Evolutionary conservation across 2,797 vertebrate genomes (phyloP), one percentile per base, ranked within the genome.

Genomic region (Novumbra hubbsi): DNA sequence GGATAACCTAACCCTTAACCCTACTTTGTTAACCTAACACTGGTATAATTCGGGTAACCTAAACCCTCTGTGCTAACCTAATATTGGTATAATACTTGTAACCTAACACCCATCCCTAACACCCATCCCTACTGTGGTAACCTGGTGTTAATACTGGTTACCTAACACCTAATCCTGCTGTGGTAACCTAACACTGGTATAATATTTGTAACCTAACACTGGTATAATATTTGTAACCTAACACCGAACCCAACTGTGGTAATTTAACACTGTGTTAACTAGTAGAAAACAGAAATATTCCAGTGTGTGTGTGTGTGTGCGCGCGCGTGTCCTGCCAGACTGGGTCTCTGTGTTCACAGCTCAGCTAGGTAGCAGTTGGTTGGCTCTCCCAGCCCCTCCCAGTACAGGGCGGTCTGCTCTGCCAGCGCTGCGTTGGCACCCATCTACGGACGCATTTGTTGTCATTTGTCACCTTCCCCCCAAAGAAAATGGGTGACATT

Each of bases 401-500:
- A 79, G 83, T 67, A 81, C 41, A 8, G 41, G 81, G 28, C 78
- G 78, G 79, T 71, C 76, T 82, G 81, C 76, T 80, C 73, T 50
- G 77, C 76, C 70, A 71, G 70, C 55, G 76, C 7, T 52, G 64
- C 74, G 73, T 80, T 77, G 77, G 77, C 84, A 71, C 80, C 75
- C 79, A 73, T 74, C 76, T 60, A 45, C 41, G 41, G 75, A 81
- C 77, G 79, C 73, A 81, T 86, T 87, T 81, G 85, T 86, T 85
- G 78, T 87, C 83, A 77, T 90, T 88, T 87, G 87, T 88, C 80
- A 82, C 73, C 80, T 77, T 75, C 78, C 71, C 72, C 73, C 77
- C 60, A 1, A 73, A 76, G 66, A 73, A 78, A 83, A 86, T 74
- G 65, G 72, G 83, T 80, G 82, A 68, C 83, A 79, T 89, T 89